phyloP scores from a whole-genome alignment of 1,140 invertebrate genomes.

The Spodoptera litura region DNA sequence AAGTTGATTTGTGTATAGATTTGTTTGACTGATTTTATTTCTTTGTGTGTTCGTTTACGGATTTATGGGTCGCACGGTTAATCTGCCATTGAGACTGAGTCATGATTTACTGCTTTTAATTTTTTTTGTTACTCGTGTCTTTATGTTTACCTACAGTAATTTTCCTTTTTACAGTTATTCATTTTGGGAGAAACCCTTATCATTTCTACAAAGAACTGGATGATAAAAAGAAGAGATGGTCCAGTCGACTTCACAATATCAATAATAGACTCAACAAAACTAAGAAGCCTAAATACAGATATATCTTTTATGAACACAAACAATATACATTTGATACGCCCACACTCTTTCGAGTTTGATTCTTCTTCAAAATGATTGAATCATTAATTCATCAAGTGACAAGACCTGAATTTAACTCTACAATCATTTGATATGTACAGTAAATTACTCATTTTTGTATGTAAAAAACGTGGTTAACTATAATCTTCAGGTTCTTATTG shows the following conservation, averaged over 20 bases:
- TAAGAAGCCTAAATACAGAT: conserved; percentile 8
- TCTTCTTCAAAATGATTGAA: conserved; percentile 25
- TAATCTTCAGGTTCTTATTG: background rate
- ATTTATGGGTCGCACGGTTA: conserved; percentile 17
- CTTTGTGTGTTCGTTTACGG: background rate
- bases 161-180: background rate
- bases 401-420: conserved; percentile 5
- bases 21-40: conserved; percentile 19
- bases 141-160: background rate
- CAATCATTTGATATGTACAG: conserved; percentile 16
- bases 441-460: conserved; percentile 9
- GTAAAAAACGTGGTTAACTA: background rate
- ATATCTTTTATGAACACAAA: conserved; percentile 19
- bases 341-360: conserved; percentile 10
- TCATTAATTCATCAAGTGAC: conserved; percentile 36
- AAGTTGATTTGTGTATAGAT: conserved; percentile 17
- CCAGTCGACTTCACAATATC: background rate
- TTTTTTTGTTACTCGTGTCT: background rate
- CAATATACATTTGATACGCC: conserved; percentile 21
- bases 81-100: conserved; percentile 1
- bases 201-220: background rate
- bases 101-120: conserved; percentile 6
- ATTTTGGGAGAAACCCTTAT: background rate
- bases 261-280: background rate
- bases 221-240: background rate